A percentile compares a stretch with the other conserved stretches of the same genome.
Evolutionary conservation across 1,140 invertebrate genomes (phyloP).

Genomic region (Pemphigus obesinymphae): DNA sequence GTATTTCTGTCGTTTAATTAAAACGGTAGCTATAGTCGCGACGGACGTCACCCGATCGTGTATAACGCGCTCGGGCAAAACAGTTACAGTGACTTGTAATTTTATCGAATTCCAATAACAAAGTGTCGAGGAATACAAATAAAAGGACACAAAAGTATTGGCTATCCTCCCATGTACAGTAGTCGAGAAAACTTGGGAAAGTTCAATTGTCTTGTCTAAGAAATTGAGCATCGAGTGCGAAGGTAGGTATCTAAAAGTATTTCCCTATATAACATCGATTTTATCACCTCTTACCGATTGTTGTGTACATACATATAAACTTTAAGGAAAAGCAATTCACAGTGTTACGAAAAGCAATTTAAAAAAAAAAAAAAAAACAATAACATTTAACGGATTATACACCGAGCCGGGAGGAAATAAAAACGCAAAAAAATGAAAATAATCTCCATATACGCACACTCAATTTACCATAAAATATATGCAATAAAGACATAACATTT

Average conservation of each 20-base stretch:
- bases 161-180: background rate
- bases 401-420: background rate
- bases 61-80: background rate
- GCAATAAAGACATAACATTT: background rate
- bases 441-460: constrained; percentile 16
- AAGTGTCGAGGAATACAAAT: background rate
- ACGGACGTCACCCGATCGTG: no score
- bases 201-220: constrained; percentile 25
- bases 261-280: constrained; percentile 10
- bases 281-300: background rate
- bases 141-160: constrained; percentile 1
- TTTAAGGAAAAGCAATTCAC: background rate
- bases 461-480: background rate
- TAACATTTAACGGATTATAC: constrained; percentile 10
- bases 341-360: constrained; percentile 13
- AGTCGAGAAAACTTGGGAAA: background rate
- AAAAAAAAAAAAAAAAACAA: background rate
- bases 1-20: no score
- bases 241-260: constrained; percentile 12
- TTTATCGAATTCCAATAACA: constrained; percentile 9
- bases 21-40: background rate
- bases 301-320: background rate
- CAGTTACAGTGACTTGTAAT: background rate
- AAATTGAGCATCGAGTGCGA: constrained; percentile 4
- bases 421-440: background rate